Evolutionary conservation across 23 tunicate genomes (phyloP).

Genomic region (Styela clava): DNA sequence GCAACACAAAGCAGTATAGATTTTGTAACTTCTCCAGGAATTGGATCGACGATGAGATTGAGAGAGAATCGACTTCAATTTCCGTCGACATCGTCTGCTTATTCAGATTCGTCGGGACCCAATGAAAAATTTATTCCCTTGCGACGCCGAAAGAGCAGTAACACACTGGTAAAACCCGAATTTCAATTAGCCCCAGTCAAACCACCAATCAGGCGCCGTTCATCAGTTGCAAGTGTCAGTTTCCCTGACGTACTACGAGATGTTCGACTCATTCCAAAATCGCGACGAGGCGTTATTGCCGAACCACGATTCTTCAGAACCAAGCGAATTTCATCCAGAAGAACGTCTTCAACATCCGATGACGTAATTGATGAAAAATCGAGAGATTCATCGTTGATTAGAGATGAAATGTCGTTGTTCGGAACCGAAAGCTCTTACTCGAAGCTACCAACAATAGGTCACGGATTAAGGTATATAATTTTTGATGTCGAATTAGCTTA

Average conservation of each 20-base stretch:
- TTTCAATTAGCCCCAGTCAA: neutral
- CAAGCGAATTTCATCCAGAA: neutral
- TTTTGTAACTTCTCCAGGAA: neutral
- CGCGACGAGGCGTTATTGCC: neutral
- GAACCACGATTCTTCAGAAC: neutral
- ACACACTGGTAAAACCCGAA: neutral
- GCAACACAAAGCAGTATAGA: neutral
- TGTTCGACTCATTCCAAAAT: neutral
- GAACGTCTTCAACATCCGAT: neutral
- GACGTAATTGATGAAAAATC: neutral
- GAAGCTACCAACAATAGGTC: neutral
- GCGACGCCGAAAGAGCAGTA: neutral
- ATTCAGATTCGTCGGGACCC: neutral
- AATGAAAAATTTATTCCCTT: neutral
- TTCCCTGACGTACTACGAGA: neutral
- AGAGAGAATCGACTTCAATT: neutral
- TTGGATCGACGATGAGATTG: neutral
- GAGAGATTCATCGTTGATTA: neutral
- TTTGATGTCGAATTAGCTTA: too few relatives aligned
- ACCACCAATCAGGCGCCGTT: neutral
- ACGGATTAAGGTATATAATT: neutral
- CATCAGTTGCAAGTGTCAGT: slow-evolving; percentile 10
- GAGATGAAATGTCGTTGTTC: neutral
- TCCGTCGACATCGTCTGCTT: neutral
- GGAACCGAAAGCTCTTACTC: neutral